Evolutionary conservation across 2,888 invertebrate species (phyloP).

Genomic region (Apodemia mormo): DNA sequence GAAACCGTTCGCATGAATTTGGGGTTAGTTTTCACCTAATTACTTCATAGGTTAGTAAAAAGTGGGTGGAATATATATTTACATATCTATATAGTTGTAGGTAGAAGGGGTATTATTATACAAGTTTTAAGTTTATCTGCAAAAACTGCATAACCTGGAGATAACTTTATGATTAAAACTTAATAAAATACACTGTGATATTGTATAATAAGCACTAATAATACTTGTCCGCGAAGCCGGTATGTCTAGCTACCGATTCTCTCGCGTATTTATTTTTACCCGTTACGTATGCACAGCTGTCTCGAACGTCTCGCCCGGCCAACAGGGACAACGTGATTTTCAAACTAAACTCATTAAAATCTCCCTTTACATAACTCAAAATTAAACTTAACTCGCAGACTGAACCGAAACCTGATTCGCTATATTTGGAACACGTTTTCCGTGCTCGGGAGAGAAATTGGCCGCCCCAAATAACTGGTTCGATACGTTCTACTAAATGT

Average conservation of each 20-base stretch:
- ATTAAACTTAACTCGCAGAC: conserved; percentile 33
- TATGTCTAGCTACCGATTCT: conserved; percentile 73
- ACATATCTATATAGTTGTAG: too few species aligned
- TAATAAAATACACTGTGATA: conserved; percentile 22
- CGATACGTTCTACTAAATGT: conserved; percentile 29
- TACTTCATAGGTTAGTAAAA: too few species aligned
- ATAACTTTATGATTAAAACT: too few species aligned
- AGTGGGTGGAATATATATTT: too few species aligned
- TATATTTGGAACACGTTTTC: conserved; percentile 69
- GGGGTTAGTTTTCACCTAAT: too few species aligned
- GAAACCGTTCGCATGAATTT: too few species aligned
- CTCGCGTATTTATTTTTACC: conserved; percentile 78
- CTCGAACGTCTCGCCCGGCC: conserved; percentile 70
- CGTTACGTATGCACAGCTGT: conserved; percentile 79
- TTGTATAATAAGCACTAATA: conserved; percentile 57
- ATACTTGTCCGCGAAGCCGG: conserved; percentile 75
- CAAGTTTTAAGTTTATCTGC: too few species aligned
- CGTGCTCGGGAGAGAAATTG: conserved; percentile 55
- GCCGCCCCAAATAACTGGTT: conserved; percentile 52
- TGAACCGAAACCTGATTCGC: conserved; percentile 51
- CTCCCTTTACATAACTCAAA: conserved; percentile 43
- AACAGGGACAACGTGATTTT: conserved; percentile 56
- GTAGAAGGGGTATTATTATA: too few species aligned
- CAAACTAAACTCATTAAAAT: conserved; percentile 47
- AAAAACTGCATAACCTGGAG: too few species aligned